Base-by-base conservation (phyloP, 2,888 invertebrate genomes). In the Caradrina clavipalpis region DNA sequence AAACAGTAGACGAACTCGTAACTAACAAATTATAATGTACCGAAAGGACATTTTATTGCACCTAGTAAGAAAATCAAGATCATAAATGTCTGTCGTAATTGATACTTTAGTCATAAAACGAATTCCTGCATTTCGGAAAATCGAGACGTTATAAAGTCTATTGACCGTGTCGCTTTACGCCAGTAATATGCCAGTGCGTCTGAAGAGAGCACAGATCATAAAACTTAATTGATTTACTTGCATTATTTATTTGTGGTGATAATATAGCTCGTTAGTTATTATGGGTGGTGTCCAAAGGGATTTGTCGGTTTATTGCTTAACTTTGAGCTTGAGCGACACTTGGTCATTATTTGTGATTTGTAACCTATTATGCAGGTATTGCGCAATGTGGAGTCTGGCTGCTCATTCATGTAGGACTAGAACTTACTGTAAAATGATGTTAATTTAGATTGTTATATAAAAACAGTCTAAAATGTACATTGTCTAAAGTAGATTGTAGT, bases 161-260 rank as follows among this genome's bases (percentile, higher is more conserved):
- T 81, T 78, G 66, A 53, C 61, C 73, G 67, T 64, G 67, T 59
- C 70, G 78, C 35, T 79, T 79, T 73, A 77, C 73, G 66, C 69
- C 56, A 81, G 68, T 82, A 70, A 73, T 75, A 77, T 74, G 66
- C 67, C 54, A 81, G 68, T 82, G 69, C 74, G 65, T 73, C 65
- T 56, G 68, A 66, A 68, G 68, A 60, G 61, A 68, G 65, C 81
- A 82, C 64, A 64, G 67, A 67, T 73, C 82, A 84, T 88, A 86
- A 87, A 87, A 84, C 70, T 78, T 84, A 87, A 85, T 87, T 88
- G 89, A 88, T 87, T 87, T 86, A 81, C 76, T 69, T 70, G 51
- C 69, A 69, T 79, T 72, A 89, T 88, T 87, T 88, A 87, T 86
- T 78, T 75, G 69, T 60, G 63, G 81, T 72, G 74, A 84, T 86